phyloP scores from a whole-genome alignment of 1,140 invertebrate genomes.

The Ostrea denselamellosa region DNA sequence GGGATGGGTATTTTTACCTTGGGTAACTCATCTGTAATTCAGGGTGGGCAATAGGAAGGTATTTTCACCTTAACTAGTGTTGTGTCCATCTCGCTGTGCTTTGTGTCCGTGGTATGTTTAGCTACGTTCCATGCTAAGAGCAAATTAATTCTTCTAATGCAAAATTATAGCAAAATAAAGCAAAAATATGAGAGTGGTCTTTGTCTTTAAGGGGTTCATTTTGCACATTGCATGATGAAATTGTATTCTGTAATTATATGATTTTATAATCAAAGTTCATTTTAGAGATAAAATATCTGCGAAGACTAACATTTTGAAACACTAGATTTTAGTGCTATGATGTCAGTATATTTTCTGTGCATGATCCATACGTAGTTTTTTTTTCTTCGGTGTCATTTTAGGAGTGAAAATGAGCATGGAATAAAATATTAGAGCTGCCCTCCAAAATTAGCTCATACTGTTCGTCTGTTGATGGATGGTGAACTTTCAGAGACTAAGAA shows the following conservation, averaged over 20 bases:
- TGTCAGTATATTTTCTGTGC: conserved; percentile 5
- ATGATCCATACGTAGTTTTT: not conserved
- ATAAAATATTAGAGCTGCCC: not conserved
- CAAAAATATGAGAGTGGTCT: not conserved
- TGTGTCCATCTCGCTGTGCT: conserved; percentile 19
- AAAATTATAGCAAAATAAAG: not conserved
- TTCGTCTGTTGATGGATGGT: not conserved
- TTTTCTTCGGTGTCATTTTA: not conserved
- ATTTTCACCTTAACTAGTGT: not conserved
- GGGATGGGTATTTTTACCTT: not conserved
- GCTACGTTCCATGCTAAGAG: not conserved
- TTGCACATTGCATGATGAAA: conserved; percentile 25
- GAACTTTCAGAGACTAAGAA: not conserved
- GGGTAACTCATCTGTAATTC: not conserved
- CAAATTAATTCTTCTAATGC: not conserved
- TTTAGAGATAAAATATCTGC: conserved; percentile 5
- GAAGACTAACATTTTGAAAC: not conserved
- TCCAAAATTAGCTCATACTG: not conserved
- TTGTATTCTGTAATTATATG: not conserved
- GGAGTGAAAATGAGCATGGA: conserved; percentile 16
- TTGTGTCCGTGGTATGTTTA: not conserved
- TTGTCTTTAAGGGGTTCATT: not conserved
- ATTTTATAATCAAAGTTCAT: not conserved
- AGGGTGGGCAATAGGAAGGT: not conserved
- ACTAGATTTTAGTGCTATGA: conserved; percentile 20